Evolutionary conservation across 2,113 vertebrate species (phyloP).

Genomic region (Ceuthmochares aereus): DNA sequence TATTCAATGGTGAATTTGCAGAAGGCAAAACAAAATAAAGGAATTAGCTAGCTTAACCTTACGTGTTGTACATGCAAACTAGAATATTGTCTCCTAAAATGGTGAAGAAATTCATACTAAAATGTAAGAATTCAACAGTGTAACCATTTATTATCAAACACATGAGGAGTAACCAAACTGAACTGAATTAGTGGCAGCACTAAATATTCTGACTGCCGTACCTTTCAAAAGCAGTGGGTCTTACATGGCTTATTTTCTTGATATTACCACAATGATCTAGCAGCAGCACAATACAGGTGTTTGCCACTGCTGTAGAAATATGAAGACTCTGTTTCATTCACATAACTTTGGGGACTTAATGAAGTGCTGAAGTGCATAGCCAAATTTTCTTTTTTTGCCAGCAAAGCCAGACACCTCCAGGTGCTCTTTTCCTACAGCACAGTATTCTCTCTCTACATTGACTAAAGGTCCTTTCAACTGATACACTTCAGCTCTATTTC

Average conservation of each 20-base stretch:
- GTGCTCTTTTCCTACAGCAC: neutral
- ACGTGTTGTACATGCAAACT: neutral
- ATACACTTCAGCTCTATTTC: neutral
- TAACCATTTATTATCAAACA: neutral
- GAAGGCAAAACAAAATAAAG: neutral
- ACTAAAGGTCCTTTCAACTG: neutral
- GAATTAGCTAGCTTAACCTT: neutral
- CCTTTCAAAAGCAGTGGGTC: neutral
- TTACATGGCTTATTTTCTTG: neutral
- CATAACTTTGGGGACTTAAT: rapidly evolving
- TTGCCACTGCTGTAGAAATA: neutral
- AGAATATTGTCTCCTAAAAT: neutral
- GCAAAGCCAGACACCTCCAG: neutral
- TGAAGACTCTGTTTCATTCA: neutral
- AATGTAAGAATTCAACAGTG: neutral
- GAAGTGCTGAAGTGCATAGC: neutral
- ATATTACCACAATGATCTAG: neutral
- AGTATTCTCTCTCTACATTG: neutral
- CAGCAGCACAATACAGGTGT: neutral
- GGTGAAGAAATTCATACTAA: neutral
- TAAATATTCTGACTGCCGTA: neutral
- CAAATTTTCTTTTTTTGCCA: neutral
- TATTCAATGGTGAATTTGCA: neutral
- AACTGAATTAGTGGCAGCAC: neutral
- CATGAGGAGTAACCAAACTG: neutral